Evolutionary conservation across 64 coral and sea anemone species (phyloP).

Genomic region (Cladopsammia gracilis): DNA sequence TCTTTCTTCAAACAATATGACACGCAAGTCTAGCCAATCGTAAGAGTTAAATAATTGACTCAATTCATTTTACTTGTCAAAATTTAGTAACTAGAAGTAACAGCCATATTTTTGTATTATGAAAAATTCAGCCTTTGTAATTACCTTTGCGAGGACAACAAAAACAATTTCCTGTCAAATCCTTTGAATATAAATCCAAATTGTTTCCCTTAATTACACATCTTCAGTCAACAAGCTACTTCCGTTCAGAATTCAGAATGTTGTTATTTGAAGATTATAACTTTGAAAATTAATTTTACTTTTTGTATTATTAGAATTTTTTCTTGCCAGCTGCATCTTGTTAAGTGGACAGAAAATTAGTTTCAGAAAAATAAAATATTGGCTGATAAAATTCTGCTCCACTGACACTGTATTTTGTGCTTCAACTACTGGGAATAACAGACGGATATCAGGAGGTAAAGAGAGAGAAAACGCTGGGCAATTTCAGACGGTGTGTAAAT

Average conservation of each 20-base stretch:
- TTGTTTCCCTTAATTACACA: conserved; percentile 4
- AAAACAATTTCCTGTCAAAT: not conserved
- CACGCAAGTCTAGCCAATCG: no score
- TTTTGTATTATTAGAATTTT: not conserved
- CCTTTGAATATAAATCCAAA: not conserved
- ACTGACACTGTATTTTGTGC: no score
- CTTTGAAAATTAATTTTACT: not conserved
- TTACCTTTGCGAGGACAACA: not conserved
- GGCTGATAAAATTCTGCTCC: no score
- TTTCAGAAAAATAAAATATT: no score
- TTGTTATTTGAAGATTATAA: not conserved
- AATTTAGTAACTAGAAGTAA: not conserved
- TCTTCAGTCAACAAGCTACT: not conserved
- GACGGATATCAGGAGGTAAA: no score
- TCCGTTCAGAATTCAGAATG: not conserved
- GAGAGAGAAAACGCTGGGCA: no score
- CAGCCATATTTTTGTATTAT: not conserved
- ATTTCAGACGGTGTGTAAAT: no score
- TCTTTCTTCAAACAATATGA: not conserved
- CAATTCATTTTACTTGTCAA: not conserved
- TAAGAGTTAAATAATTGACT: not conserved
- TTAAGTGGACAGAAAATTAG: not conserved
- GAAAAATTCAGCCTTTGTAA: not conserved
- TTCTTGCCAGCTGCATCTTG: not conserved
- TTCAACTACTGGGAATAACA: no score